A percentile compares a stretch with the other conserved stretches of the same genome.
phyloP scores from a whole-genome alignment of 2,888 invertebrate species.

The Lepetodrilus schrolli region DNA sequence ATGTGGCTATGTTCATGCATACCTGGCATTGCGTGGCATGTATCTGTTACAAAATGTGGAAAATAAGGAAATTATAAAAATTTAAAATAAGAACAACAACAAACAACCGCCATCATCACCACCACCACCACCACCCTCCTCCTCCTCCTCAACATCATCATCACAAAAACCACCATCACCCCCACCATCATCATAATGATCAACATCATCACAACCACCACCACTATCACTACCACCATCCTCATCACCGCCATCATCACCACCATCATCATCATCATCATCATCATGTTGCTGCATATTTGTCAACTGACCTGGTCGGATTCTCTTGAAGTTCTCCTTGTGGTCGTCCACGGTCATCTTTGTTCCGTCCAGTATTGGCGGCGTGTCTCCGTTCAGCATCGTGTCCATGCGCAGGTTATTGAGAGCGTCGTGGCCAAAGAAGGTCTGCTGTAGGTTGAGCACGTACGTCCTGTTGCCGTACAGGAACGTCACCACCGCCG shows the following conservation, averaged over 20 bases:
- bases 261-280: no score
- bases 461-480: constrained; percentile 80
- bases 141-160: not conserved
- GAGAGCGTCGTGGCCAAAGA: constrained; percentile 79
- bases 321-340: constrained; percentile 87
- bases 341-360: constrained; percentile 86
- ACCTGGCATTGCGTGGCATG: no score
- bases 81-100: not conserved
- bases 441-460: constrained; percentile 81
- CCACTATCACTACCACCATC: no score
- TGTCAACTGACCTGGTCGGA: constrained; percentile 82
- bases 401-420: constrained; percentile 77
- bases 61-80: no score
- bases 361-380: constrained; percentile 80
- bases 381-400: constrained; percentile 87
- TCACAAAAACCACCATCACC: no score
- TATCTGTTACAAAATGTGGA: no score
- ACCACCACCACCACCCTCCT: no score
- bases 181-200: no score
- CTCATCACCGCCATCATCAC: no score
- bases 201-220: no score
- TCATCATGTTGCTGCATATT: no score
- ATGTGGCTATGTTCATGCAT: no score
- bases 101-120: not conserved
- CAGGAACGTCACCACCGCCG: constrained; percentile 85